phyloP scores from a whole-genome alignment of 2,113 vertebrate species.

The Aspiorhynchus laticeps region DNA sequence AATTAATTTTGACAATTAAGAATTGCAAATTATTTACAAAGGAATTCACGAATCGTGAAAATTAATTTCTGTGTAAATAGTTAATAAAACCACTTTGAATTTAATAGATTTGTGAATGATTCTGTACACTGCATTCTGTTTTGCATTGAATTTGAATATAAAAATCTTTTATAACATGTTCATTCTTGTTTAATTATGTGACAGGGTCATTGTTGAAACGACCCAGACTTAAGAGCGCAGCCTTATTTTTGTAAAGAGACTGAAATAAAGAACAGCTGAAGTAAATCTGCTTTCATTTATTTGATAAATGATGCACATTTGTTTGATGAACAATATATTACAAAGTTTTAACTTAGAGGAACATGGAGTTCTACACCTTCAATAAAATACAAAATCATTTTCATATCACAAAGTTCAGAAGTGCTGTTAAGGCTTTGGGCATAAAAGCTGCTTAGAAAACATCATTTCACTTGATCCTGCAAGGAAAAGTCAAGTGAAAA shows the following conservation, averaged over 20 bases:
- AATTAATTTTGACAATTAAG: neutral
- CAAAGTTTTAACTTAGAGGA: constrained; percentile 39
- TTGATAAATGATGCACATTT: constrained; percentile 19
- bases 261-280: constrained; percentile 41
- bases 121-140: neutral
- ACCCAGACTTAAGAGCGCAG: neutral
- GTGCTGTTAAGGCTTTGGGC: constrained; percentile 10
- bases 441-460: neutral
- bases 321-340: constrained; percentile 24
- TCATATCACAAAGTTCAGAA: constrained; percentile 5
- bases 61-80: neutral
- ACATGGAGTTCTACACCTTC: constrained; percentile 59
- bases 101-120: neutral
- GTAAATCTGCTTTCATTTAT: neutral
- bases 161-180: neutral
- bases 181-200: neutral
- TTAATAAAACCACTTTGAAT: neutral
- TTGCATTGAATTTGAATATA: neutral
- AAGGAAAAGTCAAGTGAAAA: neutral
- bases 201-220: neutral
- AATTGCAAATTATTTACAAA: neutral
- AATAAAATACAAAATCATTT: constrained; percentile 55
- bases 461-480: constrained; percentile 29
- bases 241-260: constrained; percentile 48
- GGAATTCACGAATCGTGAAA: neutral